phyloP scores from a whole-genome alignment of 2,888 invertebrate genomes.

The Erebia palarica region DNA sequence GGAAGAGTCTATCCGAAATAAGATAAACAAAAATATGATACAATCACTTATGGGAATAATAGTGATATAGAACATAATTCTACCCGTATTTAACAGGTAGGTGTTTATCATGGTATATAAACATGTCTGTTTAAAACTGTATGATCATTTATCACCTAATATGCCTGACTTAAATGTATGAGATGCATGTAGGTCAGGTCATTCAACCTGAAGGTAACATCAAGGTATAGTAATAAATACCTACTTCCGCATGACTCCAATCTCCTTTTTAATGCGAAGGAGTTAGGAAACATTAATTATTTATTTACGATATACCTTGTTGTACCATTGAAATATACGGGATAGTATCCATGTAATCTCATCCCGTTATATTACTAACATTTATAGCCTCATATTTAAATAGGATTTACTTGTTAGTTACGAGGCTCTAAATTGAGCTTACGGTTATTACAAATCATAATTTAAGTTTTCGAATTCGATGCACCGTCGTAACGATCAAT shows the following conservation, averaged over 20 bases:
- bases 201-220: no score
- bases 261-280: background rate
- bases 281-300: constrained; percentile 9
- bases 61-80: no score
- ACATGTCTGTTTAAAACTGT: no score
- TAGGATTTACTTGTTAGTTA: constrained; percentile 32
- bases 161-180: no score
- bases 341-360: constrained; percentile 11
- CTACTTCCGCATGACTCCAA: background rate
- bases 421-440: constrained; percentile 35
- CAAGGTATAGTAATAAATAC: background rate
- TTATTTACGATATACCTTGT: background rate
- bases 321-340: background rate
- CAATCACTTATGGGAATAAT: no score
- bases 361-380: constrained; percentile 26
- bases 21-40: no score
- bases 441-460: constrained; percentile 34
- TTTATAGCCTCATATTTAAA: constrained; percentile 36
- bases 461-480: constrained; percentile 29
- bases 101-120: no score
- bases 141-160: no score
- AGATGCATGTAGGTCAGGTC: no score
- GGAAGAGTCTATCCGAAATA: no score
- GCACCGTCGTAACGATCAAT: constrained; percentile 24
- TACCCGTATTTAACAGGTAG: no score